Evolutionary conservation across 1,140 invertebrate species (phyloP), one percentile per base, ranked within the genome.

Genomic region (Cataglyphis hispanica): DNA sequence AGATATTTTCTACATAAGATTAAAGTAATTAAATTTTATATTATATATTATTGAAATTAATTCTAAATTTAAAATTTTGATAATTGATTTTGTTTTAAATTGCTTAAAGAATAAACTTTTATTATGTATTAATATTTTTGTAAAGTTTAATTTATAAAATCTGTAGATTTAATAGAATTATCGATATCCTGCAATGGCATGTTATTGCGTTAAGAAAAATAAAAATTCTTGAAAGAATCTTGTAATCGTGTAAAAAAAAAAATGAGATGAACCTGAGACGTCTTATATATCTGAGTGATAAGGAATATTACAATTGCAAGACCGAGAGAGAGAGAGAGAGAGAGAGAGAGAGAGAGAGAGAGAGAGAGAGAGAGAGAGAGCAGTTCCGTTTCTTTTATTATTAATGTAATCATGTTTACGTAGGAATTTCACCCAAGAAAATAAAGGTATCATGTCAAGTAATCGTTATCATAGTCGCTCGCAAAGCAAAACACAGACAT

Each of bases 311-410:
- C 19, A 58, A 74, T 43, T 76, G 10, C 25, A 40, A 43, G 43
- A 13, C 10, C 25, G 2, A 63, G 75, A 77, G 34, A 77, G 70
- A 77, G 34, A 77, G 70, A 77, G 34, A 77, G 70, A 77, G 34
- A 77, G 70, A 77, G 34, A 77, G 70, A 77, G 34, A 77, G 70
- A 77, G 34, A 77, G 70, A 77, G 34, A 77, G 70, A 77, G 34
- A 77, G 70, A 77, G 34, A 77, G 70, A 77, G 34, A 77, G 70
- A n/a, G n/a, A n/a, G n/a, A n/a, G n/a, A 77, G 34, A 77, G 70
- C 50, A 5, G 2, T 13, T 80, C 3, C 8, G 4, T 22, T 53
- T 19, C 11, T 61, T 78, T 80, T 80, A 67, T 80, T 80, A 56
- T 67, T 80, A 80, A 67, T 64, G 27, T 50, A 80, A 80, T 69